phyloP scores from a whole-genome alignment of 2,888 invertebrate genomes.

The Salticus scenicus region DNA sequence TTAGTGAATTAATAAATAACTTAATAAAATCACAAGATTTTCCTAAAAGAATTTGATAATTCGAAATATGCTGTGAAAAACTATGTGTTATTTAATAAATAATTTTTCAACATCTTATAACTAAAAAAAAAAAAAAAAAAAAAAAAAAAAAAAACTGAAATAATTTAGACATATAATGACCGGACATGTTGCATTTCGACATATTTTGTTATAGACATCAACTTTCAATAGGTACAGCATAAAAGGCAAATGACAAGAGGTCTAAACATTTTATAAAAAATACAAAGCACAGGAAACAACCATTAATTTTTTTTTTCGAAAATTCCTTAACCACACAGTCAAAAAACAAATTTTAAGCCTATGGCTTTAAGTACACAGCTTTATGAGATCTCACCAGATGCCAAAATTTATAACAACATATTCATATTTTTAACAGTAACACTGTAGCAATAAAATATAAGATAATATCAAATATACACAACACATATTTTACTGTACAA shows the following conservation, averaged over 20 bases:
- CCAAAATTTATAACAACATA: constrained; percentile 47
- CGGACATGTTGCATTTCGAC: constrained; percentile 24
- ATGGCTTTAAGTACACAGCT: constrained; percentile 37
- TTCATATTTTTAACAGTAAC: constrained; percentile 52
- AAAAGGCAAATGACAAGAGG: constrained; percentile 55
- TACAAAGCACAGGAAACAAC: constrained; percentile 64
- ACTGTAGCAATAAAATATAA: constrained; percentile 65
- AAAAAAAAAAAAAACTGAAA: too few relatives aligned
- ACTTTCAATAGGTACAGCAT: constrained; percentile 38
- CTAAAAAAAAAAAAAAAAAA: too few relatives aligned
- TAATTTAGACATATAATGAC: neutral
- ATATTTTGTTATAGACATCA: constrained; percentile 44
- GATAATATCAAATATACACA: constrained; percentile 66
- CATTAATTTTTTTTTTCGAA: constrained; percentile 37
- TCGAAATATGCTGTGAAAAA: too few relatives aligned
- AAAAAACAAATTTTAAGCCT: constrained; percentile 54
- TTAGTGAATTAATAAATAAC: too few relatives aligned
- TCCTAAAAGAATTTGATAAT: too few relatives aligned
- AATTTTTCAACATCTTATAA: too few relatives aligned
- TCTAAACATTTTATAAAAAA: constrained; percentile 60
- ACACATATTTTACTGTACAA: constrained; percentile 64
- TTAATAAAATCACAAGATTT: too few relatives aligned
- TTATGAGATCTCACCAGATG: constrained; percentile 46
- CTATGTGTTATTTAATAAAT: too few relatives aligned
- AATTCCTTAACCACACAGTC: constrained; percentile 37